Conservation (phyloP, 2,888 invertebrate genomes). For the Drosophila anomelani region DNA sequence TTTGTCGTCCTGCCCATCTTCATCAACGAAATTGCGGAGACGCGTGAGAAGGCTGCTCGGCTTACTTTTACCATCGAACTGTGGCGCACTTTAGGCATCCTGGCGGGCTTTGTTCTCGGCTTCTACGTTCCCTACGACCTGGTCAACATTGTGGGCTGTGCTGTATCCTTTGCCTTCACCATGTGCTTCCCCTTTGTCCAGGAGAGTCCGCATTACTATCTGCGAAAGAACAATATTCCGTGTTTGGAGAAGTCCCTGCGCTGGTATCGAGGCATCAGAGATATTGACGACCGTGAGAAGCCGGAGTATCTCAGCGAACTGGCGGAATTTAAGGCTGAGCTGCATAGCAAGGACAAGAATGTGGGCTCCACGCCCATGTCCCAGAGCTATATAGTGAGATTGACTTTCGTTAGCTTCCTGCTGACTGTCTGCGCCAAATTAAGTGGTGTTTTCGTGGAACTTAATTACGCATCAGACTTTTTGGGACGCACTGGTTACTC, state of each 20-base stretch:
- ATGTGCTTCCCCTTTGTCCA: conserved; percentile 81
- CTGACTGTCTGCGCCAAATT: conserved; percentile 76
- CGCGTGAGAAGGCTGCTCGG: conserved; percentile 62
- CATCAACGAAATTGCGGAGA: conserved; percentile 78
- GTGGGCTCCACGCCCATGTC: conserved; percentile 44
- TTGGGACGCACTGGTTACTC: conserved; percentile 49
- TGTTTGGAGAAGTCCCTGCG: conserved; percentile 81
- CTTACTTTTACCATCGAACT: conserved; percentile 73
- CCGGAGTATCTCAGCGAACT: conserved; percentile 75
- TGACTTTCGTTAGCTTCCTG: conserved; percentile 68
- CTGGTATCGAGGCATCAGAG: conserved; percentile 82
- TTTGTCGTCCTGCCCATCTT: conserved; percentile 80
- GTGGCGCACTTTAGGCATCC: conserved; percentile 76
- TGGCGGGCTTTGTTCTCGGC: conserved; percentile 73
- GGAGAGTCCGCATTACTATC: conserved; percentile 80
- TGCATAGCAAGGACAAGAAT: conserved; percentile 33
- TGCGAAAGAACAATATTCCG: conserved; percentile 65
- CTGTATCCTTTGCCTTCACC: conserved; percentile 71
- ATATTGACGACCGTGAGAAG: conserved; percentile 74
- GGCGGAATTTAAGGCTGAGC: conserved; percentile 64
- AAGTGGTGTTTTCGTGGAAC: conserved; percentile 78
- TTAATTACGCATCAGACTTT: conserved; percentile 76
- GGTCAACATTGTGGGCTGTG: conserved; percentile 69
- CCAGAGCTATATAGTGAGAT: conserved; percentile 58
- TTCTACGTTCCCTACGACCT: conserved; percentile 65